A percentile compares a stretch with the other conserved stretches of the same genome.
phyloP scores from a whole-genome alignment of 2,888 invertebrate species.

The Spodoptera littoralis region DNA sequence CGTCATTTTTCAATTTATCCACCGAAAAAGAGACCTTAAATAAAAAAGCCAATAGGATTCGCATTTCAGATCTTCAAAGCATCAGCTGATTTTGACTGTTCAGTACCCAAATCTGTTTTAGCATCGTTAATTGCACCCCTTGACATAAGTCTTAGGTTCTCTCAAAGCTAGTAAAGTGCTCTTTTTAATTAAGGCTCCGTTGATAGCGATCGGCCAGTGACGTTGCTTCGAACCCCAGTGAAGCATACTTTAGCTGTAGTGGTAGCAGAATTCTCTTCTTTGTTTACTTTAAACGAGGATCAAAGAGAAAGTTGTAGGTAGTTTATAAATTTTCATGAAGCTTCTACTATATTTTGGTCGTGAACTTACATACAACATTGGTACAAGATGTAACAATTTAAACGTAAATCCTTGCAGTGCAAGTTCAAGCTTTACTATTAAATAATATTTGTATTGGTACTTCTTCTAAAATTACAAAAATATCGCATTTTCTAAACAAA shows the following conservation, averaged over 20 bases:
- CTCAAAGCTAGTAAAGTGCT: constrained; percentile 43
- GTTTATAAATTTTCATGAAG: constrained; percentile 23
- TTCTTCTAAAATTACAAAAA: no score
- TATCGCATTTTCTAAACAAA: no score
- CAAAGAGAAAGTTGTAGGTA: constrained; percentile 38
- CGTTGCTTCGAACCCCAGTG: constrained; percentile 37
- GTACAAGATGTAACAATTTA: no score
- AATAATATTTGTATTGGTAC: no score
- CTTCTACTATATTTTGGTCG: constrained; percentile 13
- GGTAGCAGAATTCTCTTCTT: constrained; percentile 32
- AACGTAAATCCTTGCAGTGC: no score
- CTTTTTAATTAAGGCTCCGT: constrained; percentile 58
- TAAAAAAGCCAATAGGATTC: no score
- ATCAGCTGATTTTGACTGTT: constrained; percentile 20
- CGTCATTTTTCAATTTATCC: no score
- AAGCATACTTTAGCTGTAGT: constrained; percentile 44
- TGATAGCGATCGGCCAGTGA: constrained; percentile 51
- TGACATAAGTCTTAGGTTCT: constrained; percentile 20
- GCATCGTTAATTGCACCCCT: constrained; percentile 24
- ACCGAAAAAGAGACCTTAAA: no score
- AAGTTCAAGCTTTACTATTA: no score
- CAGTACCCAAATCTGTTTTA: constrained; percentile 17
- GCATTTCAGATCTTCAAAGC: not conserved
- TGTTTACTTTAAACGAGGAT: constrained; percentile 35
- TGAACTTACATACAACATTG: no score